Evolutionary conservation across 2,113 vertebrate species (phyloP).

Genomic region (Cinclus cinclus): DNA sequence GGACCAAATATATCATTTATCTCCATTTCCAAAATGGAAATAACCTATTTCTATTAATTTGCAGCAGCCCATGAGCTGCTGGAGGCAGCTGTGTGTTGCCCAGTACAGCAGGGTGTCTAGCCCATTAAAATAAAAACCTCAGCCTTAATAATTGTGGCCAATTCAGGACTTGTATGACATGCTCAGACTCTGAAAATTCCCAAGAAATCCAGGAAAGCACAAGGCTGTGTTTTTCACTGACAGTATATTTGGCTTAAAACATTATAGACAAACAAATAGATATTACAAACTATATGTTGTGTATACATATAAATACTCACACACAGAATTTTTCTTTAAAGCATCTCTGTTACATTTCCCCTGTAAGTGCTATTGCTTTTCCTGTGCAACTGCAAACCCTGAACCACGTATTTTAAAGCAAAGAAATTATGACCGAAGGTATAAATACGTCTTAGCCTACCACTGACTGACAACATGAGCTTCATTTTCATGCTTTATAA

Average conservation of each 20-base stretch:
- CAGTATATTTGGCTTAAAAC: constrained; percentile 9
- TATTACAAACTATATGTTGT: not conserved
- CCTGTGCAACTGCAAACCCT: not conserved
- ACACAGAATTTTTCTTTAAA: not conserved
- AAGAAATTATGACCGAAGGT: constrained; percentile 57
- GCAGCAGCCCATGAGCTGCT: not conserved
- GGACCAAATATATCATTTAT: not conserved
- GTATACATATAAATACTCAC: not conserved
- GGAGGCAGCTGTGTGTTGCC: not conserved
- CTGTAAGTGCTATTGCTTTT: constrained; percentile 28
- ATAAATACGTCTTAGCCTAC: constrained; percentile 30
- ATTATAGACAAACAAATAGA: constrained; percentile 15
- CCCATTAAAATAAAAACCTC: not conserved
- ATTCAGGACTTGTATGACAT: not conserved
- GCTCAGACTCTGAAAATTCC: not conserved
- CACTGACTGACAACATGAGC: constrained; percentile 58
- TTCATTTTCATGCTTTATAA: constrained; percentile 62
- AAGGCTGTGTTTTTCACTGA: not conserved
- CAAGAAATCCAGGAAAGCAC: not conserved
- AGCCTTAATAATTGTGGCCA: not conserved
- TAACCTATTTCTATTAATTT: not conserved
- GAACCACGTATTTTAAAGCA: constrained; percentile 32
- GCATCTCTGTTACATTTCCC: constrained; percentile 17
- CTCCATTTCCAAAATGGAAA: constrained; percentile 11
- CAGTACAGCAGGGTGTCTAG: not conserved